These are phyloP conservation scores for Synanthedon andrenaeformis DNA, from an alignment of 2,888 invertebrate genomes.

Conservation along the genomic window DNA sequence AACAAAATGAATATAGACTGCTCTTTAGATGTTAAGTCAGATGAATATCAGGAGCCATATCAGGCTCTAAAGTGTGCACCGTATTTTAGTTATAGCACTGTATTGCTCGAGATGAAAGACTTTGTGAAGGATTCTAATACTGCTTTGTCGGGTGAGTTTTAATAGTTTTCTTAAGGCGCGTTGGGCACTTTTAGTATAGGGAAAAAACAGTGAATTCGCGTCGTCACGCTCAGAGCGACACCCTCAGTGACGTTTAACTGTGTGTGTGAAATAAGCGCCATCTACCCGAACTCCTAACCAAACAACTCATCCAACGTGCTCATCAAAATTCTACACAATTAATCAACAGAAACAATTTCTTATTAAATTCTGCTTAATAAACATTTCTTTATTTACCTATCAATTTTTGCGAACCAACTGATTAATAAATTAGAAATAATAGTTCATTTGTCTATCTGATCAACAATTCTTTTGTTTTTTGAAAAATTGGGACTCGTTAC, in stretches of 20 bases:
- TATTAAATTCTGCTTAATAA: not conserved
- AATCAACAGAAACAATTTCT: not conserved
- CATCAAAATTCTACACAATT: not conserved
- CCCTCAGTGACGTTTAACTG: too few species aligned
- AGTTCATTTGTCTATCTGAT: too few species aligned
- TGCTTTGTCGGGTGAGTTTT: constrained; percentile 44
- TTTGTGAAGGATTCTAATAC: constrained; percentile 64
- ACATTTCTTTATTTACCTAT: not conserved
- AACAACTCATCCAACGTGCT: too few species aligned
- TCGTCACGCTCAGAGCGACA: too few species aligned
- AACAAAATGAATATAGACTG: constrained; percentile 69
- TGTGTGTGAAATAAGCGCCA: too few species aligned
- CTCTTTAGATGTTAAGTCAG: constrained; percentile 73
- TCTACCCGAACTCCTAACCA: too few species aligned
- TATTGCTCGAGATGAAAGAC: constrained; percentile 81
- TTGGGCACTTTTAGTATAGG: not conserved
- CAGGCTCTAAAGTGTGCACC: constrained; percentile 81
- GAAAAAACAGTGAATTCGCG: too few species aligned
- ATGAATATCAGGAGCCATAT: constrained; percentile 85
- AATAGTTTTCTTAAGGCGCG: not conserved
- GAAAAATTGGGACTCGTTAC: too few species aligned
- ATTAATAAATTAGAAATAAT: too few species aligned
- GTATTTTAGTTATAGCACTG: constrained; percentile 81
- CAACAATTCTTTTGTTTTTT: too few species aligned
- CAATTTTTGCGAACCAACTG: too few species aligned